Percentiles rank a stretch among this genome's conserved stretches.
Evolutionary conservation across 2,113 vertebrate species (phyloP).

Genomic region (Corydoras maculifer): DNA sequence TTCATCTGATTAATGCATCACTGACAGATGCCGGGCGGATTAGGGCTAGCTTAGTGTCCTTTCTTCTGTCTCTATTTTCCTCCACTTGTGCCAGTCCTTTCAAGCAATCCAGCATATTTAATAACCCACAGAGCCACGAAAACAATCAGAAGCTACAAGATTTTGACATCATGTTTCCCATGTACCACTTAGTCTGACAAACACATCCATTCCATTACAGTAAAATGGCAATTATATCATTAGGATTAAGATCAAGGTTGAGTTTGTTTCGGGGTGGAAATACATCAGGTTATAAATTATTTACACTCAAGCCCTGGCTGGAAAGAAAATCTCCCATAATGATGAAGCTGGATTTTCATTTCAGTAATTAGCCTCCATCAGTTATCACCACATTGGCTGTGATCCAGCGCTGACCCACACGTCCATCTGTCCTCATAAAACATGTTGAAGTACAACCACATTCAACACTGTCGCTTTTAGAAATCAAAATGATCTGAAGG

Average conservation of each 20-base stretch:
- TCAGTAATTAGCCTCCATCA: conserved; percentile 28
- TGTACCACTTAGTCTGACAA: background rate
- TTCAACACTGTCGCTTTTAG: conserved; percentile 7
- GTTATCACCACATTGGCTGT: conserved; percentile 11
- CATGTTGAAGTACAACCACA: background rate
- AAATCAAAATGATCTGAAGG: background rate
- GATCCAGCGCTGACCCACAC: conserved; percentile 15
- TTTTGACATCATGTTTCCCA: conserved; percentile 16
- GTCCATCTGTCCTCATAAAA: conserved; percentile 24
- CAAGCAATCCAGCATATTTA: conserved; percentile 45
- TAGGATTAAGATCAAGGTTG: conserved; percentile 3
- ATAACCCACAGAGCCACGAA: conserved; percentile 53
- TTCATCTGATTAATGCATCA: conserved; percentile 67
- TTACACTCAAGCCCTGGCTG: background rate
- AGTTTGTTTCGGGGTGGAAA: conserved; percentile 7
- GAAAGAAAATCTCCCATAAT: background rate
- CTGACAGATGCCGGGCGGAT: conserved; percentile 66
- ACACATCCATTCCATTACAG: background rate
- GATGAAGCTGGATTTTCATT: conserved; percentile 29
- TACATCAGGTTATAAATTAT: conserved; percentile 17
- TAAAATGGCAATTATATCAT: background rate
- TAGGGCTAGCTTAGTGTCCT: conserved; percentile 67
- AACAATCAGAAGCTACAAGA: conserved; percentile 3
- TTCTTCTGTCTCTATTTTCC: conserved; percentile 55
- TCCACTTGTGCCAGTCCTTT: conserved; percentile 49